These are phyloP conservation scores for Lagopus muta DNA, from an alignment of 2,113 vertebrate species.

Conservation along the genomic window DNA sequence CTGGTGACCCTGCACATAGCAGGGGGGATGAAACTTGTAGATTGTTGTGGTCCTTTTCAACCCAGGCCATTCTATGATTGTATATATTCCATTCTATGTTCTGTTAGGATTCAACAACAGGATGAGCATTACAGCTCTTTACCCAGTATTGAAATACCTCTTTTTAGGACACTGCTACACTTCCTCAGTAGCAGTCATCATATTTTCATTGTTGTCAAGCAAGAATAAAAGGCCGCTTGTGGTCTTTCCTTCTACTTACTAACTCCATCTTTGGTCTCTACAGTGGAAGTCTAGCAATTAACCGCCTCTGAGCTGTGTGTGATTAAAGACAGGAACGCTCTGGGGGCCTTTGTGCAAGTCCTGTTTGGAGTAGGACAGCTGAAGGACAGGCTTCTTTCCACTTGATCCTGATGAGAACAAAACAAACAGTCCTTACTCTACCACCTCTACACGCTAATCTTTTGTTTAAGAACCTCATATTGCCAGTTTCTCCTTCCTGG, in stretches of 20 bases:
- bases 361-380: not conserved
- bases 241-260: not conserved
- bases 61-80: too few species aligned
- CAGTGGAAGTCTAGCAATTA: not conserved
- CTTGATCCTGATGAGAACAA: not conserved
- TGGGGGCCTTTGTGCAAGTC: not conserved
- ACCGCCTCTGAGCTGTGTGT: not conserved
- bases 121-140: not conserved
- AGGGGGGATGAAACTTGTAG: too few species aligned
- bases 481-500: not conserved
- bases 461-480: not conserved
- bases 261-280: not conserved
- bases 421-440: not conserved
- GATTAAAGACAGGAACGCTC: not conserved
- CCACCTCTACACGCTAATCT: not conserved
- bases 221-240: not conserved
- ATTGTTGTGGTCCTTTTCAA: too few species aligned
- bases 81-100: not conserved
- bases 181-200: not conserved
- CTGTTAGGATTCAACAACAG: not conserved
- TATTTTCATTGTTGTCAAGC: not conserved
- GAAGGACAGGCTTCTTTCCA: not conserved
- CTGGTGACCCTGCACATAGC: too few species aligned
- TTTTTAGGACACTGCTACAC: fast-evolving
- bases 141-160: not conserved